A percentile compares a stretch with the other conserved stretches of the same genome.
These are phyloP conservation scores for Geopemphigus sp. DNA, from an alignment of 1,140 invertebrate genomes.

Conservation along the genomic window DNA sequence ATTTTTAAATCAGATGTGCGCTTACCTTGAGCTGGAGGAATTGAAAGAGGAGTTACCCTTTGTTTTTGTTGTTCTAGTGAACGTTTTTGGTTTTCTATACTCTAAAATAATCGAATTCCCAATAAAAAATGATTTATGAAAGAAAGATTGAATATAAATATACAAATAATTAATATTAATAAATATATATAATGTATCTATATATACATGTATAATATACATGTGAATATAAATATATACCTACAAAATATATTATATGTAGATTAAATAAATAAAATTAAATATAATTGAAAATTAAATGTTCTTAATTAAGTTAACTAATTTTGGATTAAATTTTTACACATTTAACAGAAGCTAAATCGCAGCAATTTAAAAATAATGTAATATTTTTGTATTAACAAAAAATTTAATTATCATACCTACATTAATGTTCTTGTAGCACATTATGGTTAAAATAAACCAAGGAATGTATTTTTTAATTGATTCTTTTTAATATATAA, in stretches of 20 bases:
- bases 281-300: background rate
- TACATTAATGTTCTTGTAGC: background rate
- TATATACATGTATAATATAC: constrained; percentile 5
- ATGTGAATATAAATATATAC: constrained; percentile 28
- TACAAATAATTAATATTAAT: constrained; percentile 30
- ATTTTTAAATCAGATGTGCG: constrained; percentile 43
- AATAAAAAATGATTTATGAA: constrained; percentile 46
- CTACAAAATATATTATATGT: constrained; percentile 7
- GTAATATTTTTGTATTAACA: background rate
- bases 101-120: constrained; percentile 49
- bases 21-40: constrained; percentile 46
- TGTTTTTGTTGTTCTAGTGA: constrained; percentile 50
- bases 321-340: constrained; percentile 2
- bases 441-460: background rate
- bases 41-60: constrained; percentile 46
- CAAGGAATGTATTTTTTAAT: background rate
- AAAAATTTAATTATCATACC: background rate
- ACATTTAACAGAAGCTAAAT: constrained; percentile 28
- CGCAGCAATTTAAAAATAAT: background rate
- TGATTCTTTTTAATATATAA: background rate
- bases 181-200: background rate
- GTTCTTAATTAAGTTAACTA: background rate
- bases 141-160: constrained; percentile 43
- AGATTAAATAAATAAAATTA: constrained; percentile 14
- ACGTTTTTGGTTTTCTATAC: constrained; percentile 50